Percentiles rank a stretch among this genome's conserved stretches.
These are phyloP conservation scores for Hololepta plana DNA, from an alignment of 2,888 invertebrate species.

Conservation along the genomic window DNA sequence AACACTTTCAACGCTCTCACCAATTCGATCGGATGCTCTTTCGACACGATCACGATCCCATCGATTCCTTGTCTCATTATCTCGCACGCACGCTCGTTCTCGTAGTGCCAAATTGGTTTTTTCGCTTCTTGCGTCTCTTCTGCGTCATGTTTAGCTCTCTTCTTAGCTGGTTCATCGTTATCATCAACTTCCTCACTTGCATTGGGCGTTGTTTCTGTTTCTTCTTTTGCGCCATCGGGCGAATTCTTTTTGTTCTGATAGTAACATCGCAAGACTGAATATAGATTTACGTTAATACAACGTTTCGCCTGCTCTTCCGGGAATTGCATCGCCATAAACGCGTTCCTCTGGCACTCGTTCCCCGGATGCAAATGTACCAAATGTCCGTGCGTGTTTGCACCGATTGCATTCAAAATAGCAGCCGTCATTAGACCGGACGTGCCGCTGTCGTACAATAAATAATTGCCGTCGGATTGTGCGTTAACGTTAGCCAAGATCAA, in stretches of 20 bases:
- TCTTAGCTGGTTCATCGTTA: constrained; percentile 7
- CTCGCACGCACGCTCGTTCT: constrained; percentile 45
- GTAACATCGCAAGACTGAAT: constrained; percentile 50
- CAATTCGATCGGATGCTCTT: constrained; percentile 72
- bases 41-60: constrained; percentile 59
- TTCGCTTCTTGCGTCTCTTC: constrained; percentile 21
- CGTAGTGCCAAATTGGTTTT: constrained; percentile 49
- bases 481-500: constrained; percentile 74
- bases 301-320: constrained; percentile 47
- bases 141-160: constrained; percentile 6
- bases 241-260: constrained; percentile 32
- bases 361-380: constrained; percentile 66
- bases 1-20: constrained; percentile 56
- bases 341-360: constrained; percentile 61
- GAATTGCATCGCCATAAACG: constrained; percentile 66
- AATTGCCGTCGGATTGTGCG: constrained; percentile 57
- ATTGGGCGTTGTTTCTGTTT: constrained; percentile 4
- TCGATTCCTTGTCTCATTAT: constrained; percentile 48
- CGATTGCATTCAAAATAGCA: constrained; percentile 61
- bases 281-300: constrained; percentile 58
- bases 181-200: constrained; percentile 6
- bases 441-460: constrained; percentile 75
- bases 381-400: constrained; percentile 40
- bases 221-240: constrained; percentile 1
- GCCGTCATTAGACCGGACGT: constrained; percentile 73